Base-by-base conservation (phyloP, 1,140 invertebrate genomes). In the Ptiloglossa arizonensis region DNA sequence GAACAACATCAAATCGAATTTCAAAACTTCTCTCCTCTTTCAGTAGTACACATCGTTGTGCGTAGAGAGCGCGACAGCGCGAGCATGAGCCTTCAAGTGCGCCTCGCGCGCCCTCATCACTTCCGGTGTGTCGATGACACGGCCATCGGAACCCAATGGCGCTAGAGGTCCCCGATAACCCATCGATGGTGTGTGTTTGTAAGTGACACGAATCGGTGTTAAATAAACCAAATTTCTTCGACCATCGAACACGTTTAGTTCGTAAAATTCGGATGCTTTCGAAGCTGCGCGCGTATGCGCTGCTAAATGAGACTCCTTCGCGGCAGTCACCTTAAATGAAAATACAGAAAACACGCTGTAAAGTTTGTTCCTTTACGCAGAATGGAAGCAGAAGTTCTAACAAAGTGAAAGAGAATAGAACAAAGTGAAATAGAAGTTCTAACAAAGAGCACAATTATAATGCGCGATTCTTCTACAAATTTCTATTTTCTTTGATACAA, bases 111-210 rank as follows among this genome's bases (percentile, higher is more conserved):
- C 90, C 15, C 86, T 87, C 15, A 88, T 85, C 11, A 93, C 92
- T 87, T 93, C 93, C 22, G 88, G 88, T 8, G 93, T 93, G 71
- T 93, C 92, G 8, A 92, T 46, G 29, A 87, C 87, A 0, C 77
- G 79, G 4, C 87, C 86, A 46, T 89, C 83, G 4, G 80, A 73
- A 3, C 78, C 82, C 15, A 87, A 56, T 1, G 87, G 87, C 5
- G 87, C 87, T 1, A 78, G 22, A n/a, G 84, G 82, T 5, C 87
- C 87, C 29, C 64, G 74, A 52, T 88, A 88, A 32, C 32, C 71
- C 17, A 80, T 46, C 41, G 76, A 46, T 11, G 80, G n/a, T n/a
- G 68, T 32, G 68, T 70, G 63, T n/a, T 74, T 64, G 70, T 86
- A 87, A 6, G 86, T 80, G 1, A 89, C 87, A 75, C 89, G 87